A percentile compares a stretch with the other conserved stretches of the same genome.
These are phyloP conservation scores for Poeciliopsis occidentalis DNA, from an alignment of 2,113 vertebrate species.

Conservation along the genomic window DNA sequence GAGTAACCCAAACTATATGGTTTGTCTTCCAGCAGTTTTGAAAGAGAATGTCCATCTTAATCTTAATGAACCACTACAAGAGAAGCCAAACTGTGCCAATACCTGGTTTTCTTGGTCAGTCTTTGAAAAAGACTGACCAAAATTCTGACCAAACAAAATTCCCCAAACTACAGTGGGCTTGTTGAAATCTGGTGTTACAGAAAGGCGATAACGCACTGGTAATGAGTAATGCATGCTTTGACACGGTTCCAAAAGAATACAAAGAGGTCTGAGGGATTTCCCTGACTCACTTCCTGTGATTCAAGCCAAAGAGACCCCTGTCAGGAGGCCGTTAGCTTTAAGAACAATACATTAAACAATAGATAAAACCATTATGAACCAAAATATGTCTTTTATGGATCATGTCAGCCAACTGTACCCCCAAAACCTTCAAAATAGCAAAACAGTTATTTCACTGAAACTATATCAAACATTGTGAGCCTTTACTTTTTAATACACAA, in stretches of 20 bases:
- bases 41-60: background rate
- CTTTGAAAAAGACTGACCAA: too few species aligned
- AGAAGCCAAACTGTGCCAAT: background rate
- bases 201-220: constrained; percentile 4
- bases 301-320: constrained; percentile 62
- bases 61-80: background rate
- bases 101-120: background rate
- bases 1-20: background rate
- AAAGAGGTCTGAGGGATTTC: constrained; percentile 68
- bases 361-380: constrained; percentile 11
- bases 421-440: background rate
- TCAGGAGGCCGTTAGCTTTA: constrained; percentile 35
- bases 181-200: background rate
- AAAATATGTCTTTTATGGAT: background rate
- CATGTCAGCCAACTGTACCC: background rate
- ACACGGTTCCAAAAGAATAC: constrained; percentile 49
- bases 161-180: background rate
- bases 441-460: background rate
- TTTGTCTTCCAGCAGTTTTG: background rate
- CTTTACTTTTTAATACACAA: background rate
- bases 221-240: constrained; percentile 31
- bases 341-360: constrained; percentile 24
- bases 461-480: background rate
- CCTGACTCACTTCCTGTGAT: constrained; percentile 76
- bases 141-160: too few species aligned